These are phyloP conservation scores for Drosophila equinoxialis DNA, from an alignment of 1,140 invertebrate genomes.

Conservation along the genomic window DNA sequence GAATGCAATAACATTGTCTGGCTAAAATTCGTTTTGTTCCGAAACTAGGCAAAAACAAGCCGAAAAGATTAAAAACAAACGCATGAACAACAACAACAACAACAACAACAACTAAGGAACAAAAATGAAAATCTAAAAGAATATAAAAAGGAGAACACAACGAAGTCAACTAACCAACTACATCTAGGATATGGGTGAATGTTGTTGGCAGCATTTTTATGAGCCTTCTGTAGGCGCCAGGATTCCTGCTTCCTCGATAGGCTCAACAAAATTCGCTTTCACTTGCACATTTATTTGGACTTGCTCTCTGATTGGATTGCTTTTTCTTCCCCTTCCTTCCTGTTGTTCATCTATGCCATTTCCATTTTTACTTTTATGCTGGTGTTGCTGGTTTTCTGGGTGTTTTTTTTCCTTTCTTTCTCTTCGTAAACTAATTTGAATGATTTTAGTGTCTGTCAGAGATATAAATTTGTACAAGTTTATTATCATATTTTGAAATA, in stretches of 20 bases:
- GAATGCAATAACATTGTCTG: conserved; percentile 80
- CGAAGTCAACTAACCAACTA: background rate
- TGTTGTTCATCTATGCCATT: background rate
- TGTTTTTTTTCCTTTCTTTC: conserved; percentile 25
- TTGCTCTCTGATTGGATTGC: conserved; percentile 64
- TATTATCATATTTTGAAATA: conserved; percentile 69
- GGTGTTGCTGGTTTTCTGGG: conserved; percentile 41
- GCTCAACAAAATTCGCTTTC: conserved; percentile 71
- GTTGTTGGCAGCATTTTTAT: conserved; percentile 70
- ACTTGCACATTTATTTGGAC: conserved; percentile 70
- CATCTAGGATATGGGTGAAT: conserved; percentile 6
- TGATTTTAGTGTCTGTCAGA: conserved; percentile 55
- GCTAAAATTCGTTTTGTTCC: conserved; percentile 41
- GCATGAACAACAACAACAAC: conserved; percentile 41
- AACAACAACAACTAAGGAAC: background rate
- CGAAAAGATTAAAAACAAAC: conserved; percentile 80
- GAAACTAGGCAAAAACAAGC: conserved; percentile 65
- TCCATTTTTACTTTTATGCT: conserved; percentile 16
- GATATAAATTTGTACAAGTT: conserved; percentile 58
- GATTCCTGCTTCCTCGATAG: conserved; percentile 72
- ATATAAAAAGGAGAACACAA: conserved; percentile 25
- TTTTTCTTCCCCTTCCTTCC: conserved; percentile 6
- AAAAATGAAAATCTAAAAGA: conserved; percentile 20
- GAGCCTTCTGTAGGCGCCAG: conserved; percentile 70
- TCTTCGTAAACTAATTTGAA: conserved; percentile 70